Base-by-base conservation (phyloP, 2,888 invertebrate genomes). In the Congeria kusceri region DNA sequence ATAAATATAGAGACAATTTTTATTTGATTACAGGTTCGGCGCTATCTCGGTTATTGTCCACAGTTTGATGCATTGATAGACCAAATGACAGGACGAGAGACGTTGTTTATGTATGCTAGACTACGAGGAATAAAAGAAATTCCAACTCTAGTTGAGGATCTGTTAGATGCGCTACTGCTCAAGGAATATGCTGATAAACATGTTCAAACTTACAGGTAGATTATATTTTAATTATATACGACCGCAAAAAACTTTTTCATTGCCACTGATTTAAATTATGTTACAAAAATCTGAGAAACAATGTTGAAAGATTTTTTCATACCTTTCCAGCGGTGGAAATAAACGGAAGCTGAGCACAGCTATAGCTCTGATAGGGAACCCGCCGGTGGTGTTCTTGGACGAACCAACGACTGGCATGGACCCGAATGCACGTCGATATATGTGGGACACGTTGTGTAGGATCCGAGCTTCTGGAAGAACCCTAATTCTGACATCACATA, bases 11-110 rank as follows among this genome's bases (percentile, higher is more conserved):
- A 11, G 39, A 1, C 39, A 39, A 9, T 3, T 39, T 39, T 15
- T 39, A 39, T 39, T 39, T 5, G 1, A 15, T 58, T 78, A 3
- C 93, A 96, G 96, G 97, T 96, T 91, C 94, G 96, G 66, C 94
- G 95, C 67, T 94, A 95, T 77, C 95, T 98, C 91, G 97, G 98
- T 29, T 98, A 98, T 94, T 98, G 98, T 92, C 98, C 98, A 0
- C 98, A 98, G 94, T 96, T 96, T 92, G 96, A 96, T 94, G 97
- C 97, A 0, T 93, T 98, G 58, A 96, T 97, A 88, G 95, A 95
- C 70, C 96, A 96, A 88, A 95, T 97, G 91, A 96, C 97, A 13
- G 96, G 97, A 0, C 94, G 95, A 72, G 96, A 97, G 91, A 96
- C 96, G 90, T 94, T 98, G 61, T 93, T 92, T 59, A 94, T 96